Evolutionary conservation across 2,113 vertebrate genomes (phyloP).

Genomic region (Myotis lucifugus): DNA sequence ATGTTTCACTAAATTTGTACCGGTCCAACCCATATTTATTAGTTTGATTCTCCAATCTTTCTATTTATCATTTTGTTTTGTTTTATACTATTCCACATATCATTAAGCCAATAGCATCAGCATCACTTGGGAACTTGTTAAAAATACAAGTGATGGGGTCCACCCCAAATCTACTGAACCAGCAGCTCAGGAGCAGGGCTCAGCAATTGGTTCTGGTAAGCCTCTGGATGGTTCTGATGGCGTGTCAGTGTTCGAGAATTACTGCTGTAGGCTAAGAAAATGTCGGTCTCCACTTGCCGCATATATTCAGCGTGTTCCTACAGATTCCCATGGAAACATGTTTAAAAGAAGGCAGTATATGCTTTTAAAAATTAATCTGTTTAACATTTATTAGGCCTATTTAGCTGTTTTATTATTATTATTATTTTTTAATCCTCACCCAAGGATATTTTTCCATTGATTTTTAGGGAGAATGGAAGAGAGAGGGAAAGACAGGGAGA

Average conservation of each 20-base stretch:
- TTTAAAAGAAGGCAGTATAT: neutral
- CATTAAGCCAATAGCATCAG: neutral
- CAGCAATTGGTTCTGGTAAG: neutral
- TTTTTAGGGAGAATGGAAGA: no score
- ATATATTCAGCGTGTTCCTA: neutral
- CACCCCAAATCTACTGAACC: neutral
- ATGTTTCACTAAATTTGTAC: neutral
- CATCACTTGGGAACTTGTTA: neutral
- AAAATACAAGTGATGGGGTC: neutral
- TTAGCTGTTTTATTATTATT: neutral
- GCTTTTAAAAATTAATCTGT: neutral
- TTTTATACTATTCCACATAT: neutral
- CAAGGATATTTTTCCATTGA: no score
- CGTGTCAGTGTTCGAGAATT: neutral
- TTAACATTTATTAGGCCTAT: neutral
- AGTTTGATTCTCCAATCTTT: neutral
- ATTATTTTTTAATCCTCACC: no score
- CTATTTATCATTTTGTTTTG: neutral
- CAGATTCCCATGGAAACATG: neutral
- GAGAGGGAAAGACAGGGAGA: no score
- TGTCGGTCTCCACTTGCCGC: neutral
- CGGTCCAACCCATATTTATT: neutral
- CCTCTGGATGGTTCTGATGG: neutral
- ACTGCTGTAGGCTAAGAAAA: neutral
- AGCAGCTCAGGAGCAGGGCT: neutral